Evolutionary conservation across 2,888 invertebrate genomes (phyloP).

Genomic region (Onthophagus sagittarius): DNA sequence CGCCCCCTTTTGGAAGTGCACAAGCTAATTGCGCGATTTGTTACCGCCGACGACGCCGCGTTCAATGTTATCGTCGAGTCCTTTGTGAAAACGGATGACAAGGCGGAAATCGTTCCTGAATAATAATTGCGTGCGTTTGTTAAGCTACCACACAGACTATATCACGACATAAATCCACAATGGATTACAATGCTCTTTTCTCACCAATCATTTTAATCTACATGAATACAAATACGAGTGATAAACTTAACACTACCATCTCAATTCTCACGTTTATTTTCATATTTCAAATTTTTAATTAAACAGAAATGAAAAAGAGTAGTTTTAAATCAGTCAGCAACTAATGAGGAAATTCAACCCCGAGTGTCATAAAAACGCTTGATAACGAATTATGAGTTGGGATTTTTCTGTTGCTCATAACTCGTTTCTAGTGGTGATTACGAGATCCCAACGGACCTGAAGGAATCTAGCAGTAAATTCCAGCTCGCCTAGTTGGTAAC

Average conservation of each 20-base stretch:
- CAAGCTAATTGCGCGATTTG: not conserved
- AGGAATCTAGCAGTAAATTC: not conserved
- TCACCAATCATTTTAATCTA: not conserved
- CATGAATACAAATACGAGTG: not conserved
- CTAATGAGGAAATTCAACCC: not conserved
- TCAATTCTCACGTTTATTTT: too few species aligned
- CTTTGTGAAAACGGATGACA: not conserved
- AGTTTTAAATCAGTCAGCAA: not conserved
- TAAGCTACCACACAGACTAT: not conserved
- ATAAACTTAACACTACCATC: too few species aligned
- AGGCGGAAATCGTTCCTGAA: not conserved
- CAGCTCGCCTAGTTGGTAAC: not conserved
- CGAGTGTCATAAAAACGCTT: not conserved
- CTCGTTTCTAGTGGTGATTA: not conserved
- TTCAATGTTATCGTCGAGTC: not conserved
- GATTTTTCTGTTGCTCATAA: not conserved
- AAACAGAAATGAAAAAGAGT: not conserved
- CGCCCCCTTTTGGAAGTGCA: not conserved
- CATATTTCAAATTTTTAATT: too few species aligned
- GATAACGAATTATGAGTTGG: not conserved
- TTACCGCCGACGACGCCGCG: not conserved
- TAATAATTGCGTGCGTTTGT: not conserved
- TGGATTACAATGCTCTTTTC: not conserved
- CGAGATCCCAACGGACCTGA: not conserved
- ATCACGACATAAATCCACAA: not conserved